Percentiles rank a stretch among this genome's conserved stretches.
Evolutionary conservation across 2,797 vertebrate species (phyloP).

Genomic region (Atherinosoma microstoma): DNA sequence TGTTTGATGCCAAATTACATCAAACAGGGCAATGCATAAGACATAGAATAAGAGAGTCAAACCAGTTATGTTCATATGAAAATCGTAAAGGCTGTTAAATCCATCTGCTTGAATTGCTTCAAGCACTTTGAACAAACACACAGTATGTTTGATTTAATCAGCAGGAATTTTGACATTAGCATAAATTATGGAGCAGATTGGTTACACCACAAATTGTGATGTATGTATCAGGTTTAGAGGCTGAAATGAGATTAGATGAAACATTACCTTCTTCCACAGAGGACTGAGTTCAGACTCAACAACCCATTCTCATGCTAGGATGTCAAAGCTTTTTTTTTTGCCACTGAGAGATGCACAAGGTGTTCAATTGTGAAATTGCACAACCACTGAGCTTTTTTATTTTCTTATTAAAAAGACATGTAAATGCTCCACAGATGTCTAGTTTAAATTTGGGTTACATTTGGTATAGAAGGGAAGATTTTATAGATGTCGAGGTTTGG

Average conservation of each 20-base stretch:
- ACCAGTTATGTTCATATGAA: conserved; percentile 17
- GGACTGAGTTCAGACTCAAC: conserved; percentile 7
- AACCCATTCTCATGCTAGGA: neutral
- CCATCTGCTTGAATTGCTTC: neutral
- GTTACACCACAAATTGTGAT: conserved; percentile 38
- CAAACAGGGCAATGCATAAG: too few relatives aligned
- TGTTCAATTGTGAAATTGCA: neutral
- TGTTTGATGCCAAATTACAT: too few relatives aligned
- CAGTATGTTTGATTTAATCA: conserved; percentile 39
- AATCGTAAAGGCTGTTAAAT: conserved; percentile 2
- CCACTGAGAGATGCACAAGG: neutral
- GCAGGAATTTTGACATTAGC: conserved; percentile 43
- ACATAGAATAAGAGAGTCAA: conserved; percentile 5
- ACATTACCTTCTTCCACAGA: conserved; percentile 36
- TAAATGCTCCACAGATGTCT: too few relatives aligned
- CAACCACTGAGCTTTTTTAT: too few relatives aligned
- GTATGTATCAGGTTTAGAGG: conserved; percentile 44
- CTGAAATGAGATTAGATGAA: conserved; percentile 55
- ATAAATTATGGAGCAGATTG: conserved; percentile 38
- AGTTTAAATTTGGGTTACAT: too few relatives aligned
- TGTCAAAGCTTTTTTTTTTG: neutral
- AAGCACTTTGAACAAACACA: conserved; percentile 4
- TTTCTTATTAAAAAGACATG: too few relatives aligned
- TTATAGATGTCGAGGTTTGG: too few relatives aligned
- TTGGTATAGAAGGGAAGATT: too few relatives aligned